These are phyloP conservation scores for Trematomus loennbergii DNA, from an alignment of 2,113 vertebrate species.

Conservation along the genomic window DNA sequence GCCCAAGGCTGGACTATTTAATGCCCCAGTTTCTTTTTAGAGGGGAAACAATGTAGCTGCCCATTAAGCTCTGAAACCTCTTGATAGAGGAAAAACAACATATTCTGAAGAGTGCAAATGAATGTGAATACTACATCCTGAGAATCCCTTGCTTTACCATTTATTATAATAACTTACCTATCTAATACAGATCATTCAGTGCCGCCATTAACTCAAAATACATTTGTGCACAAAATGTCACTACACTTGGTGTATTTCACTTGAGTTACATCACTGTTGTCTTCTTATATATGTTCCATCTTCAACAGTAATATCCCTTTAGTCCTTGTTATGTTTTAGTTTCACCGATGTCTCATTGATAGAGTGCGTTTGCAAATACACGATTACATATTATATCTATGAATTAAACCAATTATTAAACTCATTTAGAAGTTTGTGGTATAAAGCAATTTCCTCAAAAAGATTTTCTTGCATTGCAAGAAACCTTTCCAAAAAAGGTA, in stretches of 20 bases:
- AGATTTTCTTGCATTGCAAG: background rate
- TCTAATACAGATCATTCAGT: background rate
- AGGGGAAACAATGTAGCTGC: conserved; percentile 10
- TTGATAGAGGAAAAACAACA: background rate
- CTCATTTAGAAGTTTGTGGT: background rate
- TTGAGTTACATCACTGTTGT: background rate
- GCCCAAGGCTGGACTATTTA: conserved; percentile 28
- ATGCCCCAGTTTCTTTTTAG: conserved; percentile 20
- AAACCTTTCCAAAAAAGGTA: background rate
- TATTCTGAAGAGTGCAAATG: background rate
- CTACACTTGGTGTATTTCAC: background rate
- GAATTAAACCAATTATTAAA: background rate
- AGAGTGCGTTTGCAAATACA: no score
- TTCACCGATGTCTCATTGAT: background rate
- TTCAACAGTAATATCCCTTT: background rate
- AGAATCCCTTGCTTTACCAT: no score
- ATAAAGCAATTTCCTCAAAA: background rate
- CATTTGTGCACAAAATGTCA: background rate
- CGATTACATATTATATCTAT: no score
- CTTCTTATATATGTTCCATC: background rate
- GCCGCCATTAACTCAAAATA: background rate
- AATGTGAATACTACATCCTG: background rate
- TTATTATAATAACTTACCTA: no score
- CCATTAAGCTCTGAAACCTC: conserved; percentile 1
- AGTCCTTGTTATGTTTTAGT: background rate